Evolutionary conservation across 2,797 vertebrate species (phyloP).

Genomic region (Crenichthys baileyi): DNA sequence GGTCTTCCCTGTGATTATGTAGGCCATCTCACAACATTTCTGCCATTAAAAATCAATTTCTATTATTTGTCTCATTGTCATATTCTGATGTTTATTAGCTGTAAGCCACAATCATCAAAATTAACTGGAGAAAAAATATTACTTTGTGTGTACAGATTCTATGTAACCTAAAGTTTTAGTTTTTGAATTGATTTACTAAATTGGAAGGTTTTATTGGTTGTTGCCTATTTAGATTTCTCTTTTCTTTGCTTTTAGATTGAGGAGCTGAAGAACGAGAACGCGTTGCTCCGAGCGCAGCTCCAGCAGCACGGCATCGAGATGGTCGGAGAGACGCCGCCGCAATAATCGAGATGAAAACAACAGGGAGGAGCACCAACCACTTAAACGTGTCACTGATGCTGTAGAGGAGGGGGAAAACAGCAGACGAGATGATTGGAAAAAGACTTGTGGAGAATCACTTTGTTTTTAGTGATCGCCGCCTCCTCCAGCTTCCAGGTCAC

Average conservation of each 20-base stretch:
- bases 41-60: not conserved
- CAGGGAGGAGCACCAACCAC: slow-evolving; percentile 31
- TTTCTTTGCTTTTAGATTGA: slow-evolving; percentile 80
- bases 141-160: not conserved
- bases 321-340: slow-evolving; percentile 81
- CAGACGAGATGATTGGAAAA: slow-evolving; percentile 20
- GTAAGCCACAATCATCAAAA: not conserved
- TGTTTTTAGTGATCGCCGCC: slow-evolving; percentile 55
- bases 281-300: slow-evolving; percentile 86
- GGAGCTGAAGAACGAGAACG: slow-evolving; percentile 90
- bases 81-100: not conserved
- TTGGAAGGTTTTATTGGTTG: not conserved
- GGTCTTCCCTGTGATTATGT: not conserved
- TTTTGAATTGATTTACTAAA: not conserved
- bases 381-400: slow-evolving; percentile 33
- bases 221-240: slow-evolving; percentile 2
- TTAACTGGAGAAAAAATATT: not conserved
- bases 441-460: slow-evolving; percentile 61
- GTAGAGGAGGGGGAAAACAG: slow-evolving; percentile 12
- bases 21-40: not conserved
- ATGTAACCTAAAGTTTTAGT: not conserved
- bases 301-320: slow-evolving; percentile 87
- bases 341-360: slow-evolving; percentile 66
- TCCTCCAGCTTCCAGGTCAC: slow-evolving; percentile 48
- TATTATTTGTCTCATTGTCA: not conserved